phyloP scores from a whole-genome alignment of 2,113 vertebrate genomes.

The Malurus cyaneus region DNA sequence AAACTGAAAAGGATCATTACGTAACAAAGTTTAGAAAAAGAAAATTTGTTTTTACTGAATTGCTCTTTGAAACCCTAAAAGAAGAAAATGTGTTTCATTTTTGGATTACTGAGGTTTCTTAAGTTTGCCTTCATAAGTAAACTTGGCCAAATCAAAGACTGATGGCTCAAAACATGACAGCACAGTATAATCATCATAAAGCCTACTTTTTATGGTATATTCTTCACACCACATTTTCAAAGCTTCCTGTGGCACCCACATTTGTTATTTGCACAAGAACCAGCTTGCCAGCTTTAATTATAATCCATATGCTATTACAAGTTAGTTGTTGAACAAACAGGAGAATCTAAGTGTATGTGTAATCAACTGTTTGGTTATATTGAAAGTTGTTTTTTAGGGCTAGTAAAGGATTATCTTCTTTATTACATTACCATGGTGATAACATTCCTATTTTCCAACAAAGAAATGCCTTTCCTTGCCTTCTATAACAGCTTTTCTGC shows the following conservation, averaged over 20 bases:
- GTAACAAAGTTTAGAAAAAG: neutral
- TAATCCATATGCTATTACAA: neutral
- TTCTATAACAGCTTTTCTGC: neutral
- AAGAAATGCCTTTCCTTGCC: neutral
- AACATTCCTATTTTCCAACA: neutral
- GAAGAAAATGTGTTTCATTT: neutral
- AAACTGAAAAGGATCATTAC: neutral
- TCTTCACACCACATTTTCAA: neutral
- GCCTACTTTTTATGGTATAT: neutral
- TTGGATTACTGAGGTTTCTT: neutral
- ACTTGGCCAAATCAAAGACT: neutral
- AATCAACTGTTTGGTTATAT: neutral
- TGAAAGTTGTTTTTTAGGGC: neutral
- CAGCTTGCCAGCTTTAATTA: neutral
- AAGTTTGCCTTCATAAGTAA: neutral
- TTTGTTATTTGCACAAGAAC: neutral
- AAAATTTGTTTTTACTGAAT: neutral
- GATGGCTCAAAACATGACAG: neutral
- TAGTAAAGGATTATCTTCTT: neutral
- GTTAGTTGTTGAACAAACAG: neutral
- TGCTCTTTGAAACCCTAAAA: neutral
- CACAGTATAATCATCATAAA: neutral
- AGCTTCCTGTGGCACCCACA: neutral
- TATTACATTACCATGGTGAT: neutral
- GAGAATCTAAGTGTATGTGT: neutral